Conservation (phyloP, 2,797 vertebrate species). For the Setipinna tenuifilis region DNA sequence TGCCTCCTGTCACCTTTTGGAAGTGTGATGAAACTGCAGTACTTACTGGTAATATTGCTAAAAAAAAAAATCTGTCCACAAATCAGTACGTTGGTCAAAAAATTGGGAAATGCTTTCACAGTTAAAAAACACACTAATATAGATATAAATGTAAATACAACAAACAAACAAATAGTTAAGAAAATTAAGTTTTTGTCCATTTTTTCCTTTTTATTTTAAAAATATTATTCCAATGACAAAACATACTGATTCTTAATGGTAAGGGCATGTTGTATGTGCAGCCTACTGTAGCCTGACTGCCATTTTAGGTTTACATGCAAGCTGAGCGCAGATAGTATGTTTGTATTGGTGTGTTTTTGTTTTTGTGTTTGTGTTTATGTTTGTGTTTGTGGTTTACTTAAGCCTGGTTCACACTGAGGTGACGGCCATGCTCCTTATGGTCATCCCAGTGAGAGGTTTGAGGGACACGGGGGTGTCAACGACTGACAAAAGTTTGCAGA, state of each 20-base stretch:
- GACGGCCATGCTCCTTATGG: neutral
- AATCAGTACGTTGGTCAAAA: too few species aligned
- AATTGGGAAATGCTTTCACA: too few species aligned
- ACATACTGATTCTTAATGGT: neutral
- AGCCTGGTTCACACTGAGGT: slow-evolving; percentile 5
- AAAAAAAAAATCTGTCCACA: neutral
- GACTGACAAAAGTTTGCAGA: neutral
- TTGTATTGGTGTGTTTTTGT: neutral
- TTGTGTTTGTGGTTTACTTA: slow-evolving; percentile 14
- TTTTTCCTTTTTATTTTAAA: too few species aligned
- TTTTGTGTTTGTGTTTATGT: neutral
- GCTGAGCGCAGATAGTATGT: neutral
- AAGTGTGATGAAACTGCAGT: too few species aligned
- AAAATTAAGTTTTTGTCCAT: neutral
- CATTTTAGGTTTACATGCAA: neutral
- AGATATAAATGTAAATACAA: neutral
- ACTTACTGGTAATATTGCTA: too few species aligned
- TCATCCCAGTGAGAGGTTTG: neutral
- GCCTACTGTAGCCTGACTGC: neutral
- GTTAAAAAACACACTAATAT: neutral
- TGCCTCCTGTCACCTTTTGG: neutral
- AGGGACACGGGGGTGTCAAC: neutral
- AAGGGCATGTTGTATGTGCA: neutral
- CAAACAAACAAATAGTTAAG: neutral
- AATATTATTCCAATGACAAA: neutral